Base-by-base conservation (phyloP, 1,140 invertebrate species). In the Aporrectodea caliginosa region DNA sequence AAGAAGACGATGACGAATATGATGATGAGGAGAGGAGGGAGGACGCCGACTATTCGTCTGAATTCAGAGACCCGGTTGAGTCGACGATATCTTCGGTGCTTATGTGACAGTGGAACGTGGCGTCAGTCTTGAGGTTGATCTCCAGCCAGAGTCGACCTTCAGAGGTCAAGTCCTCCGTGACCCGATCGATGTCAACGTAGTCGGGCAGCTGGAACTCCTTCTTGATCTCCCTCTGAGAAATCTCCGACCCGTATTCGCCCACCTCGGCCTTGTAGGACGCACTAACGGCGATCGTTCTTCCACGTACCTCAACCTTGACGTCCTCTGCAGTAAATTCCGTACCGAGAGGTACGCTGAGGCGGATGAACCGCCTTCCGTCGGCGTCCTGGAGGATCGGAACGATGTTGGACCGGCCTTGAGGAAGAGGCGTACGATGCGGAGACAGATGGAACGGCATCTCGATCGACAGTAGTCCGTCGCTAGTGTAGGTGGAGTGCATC, bases 401-500 rank as follows among this genome's bases (percentile, higher is more conserved):
- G 32, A 81, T 75, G 73, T 71, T 81, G 22, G 76, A 69, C 1
- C 78, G 70, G 12, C 73, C 71, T 22, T 58, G 43, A 1, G 76
- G 76, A n/a, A n/a, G n/a, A 32, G 80, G 80, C 0, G 35, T 32
- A 29, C 35, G 70, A 16, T 78, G 76, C 0, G 80, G 80, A 22
- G 80, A 75, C 6, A 81, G 69, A 35, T 81, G 80, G 70, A 81
- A 81, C 14, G 80, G 80, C 80, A 81, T 81, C 77, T 81, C 80
- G 27, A 81, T 73, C 0, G 80, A 79, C 30, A 81, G 71, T 16
- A 81, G 35, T 14, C 73, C 31, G 34, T 79, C 78, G 35, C 76
- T 29, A n/a, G 58, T 72, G 69, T 79, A 35, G 6, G 70, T 33
- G 58, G 76, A 81, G 35, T 76, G 80, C 71, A 81, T 78, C 76